Percentiles rank a stretch among this genome's conserved stretches.
These are phyloP conservation scores for Pogonomyrmex barbatus DNA, from an alignment of 1,140 invertebrate species.

Conservation along the genomic window DNA sequence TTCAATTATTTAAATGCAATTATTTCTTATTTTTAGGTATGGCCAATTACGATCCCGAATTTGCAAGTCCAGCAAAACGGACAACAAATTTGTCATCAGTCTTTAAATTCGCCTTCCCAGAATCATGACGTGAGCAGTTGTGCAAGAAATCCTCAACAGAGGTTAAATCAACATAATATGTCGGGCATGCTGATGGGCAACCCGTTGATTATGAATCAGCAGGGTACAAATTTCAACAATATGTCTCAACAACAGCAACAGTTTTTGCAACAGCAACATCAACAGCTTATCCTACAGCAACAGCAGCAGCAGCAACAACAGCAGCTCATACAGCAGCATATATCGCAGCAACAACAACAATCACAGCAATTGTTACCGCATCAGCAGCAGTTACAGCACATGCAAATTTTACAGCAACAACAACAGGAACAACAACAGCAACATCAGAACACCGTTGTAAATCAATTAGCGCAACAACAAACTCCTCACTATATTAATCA, in stretches of 20 bases:
- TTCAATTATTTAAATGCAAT: conserved; percentile 12
- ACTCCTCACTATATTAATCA: conserved; percentile 77
- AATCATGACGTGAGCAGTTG: conserved; percentile 78
- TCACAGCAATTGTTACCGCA: conserved; percentile 75
- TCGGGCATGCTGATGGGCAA: conserved; percentile 84
- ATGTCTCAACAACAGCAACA: conserved; percentile 78
- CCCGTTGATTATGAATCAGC: conserved; percentile 84
- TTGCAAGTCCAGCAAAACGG: conserved; percentile 81
- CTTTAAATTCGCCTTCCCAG: conserved; percentile 79
- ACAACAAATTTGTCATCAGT: conserved; percentile 81
- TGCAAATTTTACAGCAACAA: conserved; percentile 81
- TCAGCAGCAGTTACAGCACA: conserved; percentile 81
- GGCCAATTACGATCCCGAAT: conserved; percentile 84
- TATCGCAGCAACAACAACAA: conserved; percentile 77
- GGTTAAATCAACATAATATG: conserved; percentile 82
- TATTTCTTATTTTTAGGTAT: conserved; percentile 76
- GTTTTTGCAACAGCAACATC: conserved; percentile 77
- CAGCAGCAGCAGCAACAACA: conserved; percentile 79
- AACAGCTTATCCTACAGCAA: conserved; percentile 79
- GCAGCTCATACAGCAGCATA: conserved; percentile 81
- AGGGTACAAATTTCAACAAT: conserved; percentile 80
- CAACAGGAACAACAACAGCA: conserved; percentile 79
- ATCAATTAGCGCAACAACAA: conserved; percentile 81
- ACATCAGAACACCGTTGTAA: conserved; percentile 78
- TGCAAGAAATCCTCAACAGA: conserved; percentile 79